Evolutionary conservation across 2,113 vertebrate species (phyloP).

Genomic region (Aegotheles bennettii): DNA sequence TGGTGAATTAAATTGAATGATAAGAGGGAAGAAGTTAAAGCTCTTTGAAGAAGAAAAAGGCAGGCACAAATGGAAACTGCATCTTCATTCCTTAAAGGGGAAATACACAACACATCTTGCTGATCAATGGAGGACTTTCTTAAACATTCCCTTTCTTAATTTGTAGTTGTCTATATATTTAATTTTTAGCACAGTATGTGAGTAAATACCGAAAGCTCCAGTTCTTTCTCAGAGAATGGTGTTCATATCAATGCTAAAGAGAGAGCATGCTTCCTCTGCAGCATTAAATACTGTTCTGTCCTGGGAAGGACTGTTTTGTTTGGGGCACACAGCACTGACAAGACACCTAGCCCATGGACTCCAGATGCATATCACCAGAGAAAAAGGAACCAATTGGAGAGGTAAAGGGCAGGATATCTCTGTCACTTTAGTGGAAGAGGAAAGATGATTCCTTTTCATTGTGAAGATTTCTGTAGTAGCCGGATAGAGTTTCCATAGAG

Average conservation of each 20-base stretch:
- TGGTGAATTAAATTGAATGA: conserved; percentile 48
- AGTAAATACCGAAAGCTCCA: background rate
- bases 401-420: background rate
- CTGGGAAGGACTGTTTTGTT: background rate
- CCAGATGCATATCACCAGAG: background rate
- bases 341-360: background rate
- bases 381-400: background rate
- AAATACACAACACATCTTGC: background rate
- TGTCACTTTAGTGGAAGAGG: background rate
- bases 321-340: no score
- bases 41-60: conserved; percentile 18
- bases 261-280: background rate
- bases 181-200: background rate
- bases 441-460: background rate
- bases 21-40: conserved; percentile 30
- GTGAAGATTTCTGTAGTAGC: background rate
- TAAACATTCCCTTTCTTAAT: background rate
- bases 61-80: background rate
- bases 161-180: background rate
- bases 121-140: background rate
- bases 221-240: background rate
- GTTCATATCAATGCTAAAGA: background rate
- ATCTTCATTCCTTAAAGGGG: conserved; percentile 23
- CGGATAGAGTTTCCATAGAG: background rate
- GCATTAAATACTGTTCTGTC: background rate